Evolutionary conservation across 1,140 invertebrate genomes (phyloP), one percentile per base, ranked within the genome.

Genomic region (Trichonephila clavipes): DNA sequence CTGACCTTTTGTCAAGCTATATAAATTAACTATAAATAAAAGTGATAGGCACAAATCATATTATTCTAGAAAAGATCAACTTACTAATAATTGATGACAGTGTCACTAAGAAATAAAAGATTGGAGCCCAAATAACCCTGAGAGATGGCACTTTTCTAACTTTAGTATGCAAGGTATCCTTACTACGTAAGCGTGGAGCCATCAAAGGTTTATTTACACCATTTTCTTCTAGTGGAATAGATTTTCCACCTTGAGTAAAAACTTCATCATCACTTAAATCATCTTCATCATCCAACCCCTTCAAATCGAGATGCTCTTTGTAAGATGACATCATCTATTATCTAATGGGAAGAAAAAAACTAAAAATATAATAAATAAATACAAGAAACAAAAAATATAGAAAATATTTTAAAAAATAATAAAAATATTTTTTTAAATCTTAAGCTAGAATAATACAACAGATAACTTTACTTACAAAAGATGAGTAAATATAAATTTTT

Each of bases 171-270:
- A 94, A 85, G 1, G 34, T 88, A 66, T 94, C 92, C 82, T 90
- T 94, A 87, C 14, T 85, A 21, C 93, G 77, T 14, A 88, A 44
- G 91, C 97, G 96, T 16, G 97, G 97, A 12, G 97, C 97, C 97
- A 98, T 98, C 14, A 98, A 95, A 2, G 97, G 97, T 90, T 97
- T 96, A 95, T 97, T 97, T n/a, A 97, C 96, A 7, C 97, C 97
- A 94, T 97, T 97, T 94, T 97, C 96, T 96, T 97, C 96, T n/a
- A 96, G 96, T 92, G 96, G 96, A 62, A 96, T 96, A 95, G 96
- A 97, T 95, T 97, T 96, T 16, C 97, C 97, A 96, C 97, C 97
- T 94, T 97, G 96, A 94, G 97, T 97, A 95, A 98, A 98, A 21
- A 98, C 97, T 95, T 97, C 97, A 95, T 98, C 97, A 95, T 98